Conservation (phyloP, 2,113 vertebrate genomes). For the Stigmatopora nigra region DNA sequence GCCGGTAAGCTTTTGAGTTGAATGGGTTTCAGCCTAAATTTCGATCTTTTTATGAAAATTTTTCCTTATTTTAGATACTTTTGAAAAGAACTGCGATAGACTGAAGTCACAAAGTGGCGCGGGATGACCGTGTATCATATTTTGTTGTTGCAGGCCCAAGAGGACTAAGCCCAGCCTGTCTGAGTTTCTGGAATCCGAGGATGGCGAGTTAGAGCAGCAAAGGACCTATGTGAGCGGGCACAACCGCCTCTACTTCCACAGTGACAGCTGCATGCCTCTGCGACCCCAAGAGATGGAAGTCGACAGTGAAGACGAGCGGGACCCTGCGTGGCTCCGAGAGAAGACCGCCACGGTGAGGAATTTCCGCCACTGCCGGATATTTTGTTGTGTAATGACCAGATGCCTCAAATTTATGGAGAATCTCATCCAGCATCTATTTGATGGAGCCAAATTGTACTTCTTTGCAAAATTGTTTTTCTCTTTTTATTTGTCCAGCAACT, state of each 20-base stretch:
- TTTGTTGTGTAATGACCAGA: not conserved
- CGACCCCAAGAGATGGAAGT: conserved; percentile 97
- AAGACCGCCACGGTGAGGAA: conserved; percentile 89
- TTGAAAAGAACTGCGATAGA: no score
- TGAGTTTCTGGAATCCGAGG: conserved; percentile 94
- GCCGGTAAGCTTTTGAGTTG: conserved; percentile 72
- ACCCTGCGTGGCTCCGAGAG: conserved; percentile 94
- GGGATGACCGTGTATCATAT: no score
- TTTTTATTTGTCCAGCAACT: conserved; percentile 78
- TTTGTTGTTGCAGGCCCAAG: conserved; percentile 75
- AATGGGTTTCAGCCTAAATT: no score
- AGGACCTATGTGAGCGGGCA: conserved; percentile 94
- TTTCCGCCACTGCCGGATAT: no score
- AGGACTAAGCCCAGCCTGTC: conserved; percentile 95
- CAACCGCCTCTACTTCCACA: conserved; percentile 97
- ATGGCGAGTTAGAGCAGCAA: conserved; percentile 94
- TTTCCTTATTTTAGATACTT: no score
- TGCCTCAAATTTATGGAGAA: not conserved
- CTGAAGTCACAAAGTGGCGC: no score
- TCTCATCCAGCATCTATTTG: not conserved
- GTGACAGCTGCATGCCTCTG: conserved; percentile 94
- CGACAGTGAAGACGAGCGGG: conserved; percentile 94
- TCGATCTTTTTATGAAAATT: no score
- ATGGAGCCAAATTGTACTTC: not conserved
- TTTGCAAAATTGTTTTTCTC: not conserved